phyloP scores from a whole-genome alignment of 2,113 vertebrate species.

The Neogale vison region DNA sequence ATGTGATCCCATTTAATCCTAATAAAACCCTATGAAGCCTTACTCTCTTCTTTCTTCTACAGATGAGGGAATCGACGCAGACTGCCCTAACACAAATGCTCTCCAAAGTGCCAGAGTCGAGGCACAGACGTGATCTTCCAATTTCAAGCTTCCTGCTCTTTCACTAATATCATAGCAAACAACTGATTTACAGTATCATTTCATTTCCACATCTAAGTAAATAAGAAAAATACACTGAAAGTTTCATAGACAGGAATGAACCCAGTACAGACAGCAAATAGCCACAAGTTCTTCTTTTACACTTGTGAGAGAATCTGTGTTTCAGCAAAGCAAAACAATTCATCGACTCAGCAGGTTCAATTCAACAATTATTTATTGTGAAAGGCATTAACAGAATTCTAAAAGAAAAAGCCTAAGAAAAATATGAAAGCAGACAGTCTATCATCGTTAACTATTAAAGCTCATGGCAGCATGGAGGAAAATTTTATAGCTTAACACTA shows the following conservation, averaged over 20 bases:
- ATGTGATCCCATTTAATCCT: neutral
- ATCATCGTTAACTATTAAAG: neutral
- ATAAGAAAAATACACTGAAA: neutral
- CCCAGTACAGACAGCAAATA: neutral
- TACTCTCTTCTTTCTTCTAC: neutral
- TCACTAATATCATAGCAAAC: neutral
- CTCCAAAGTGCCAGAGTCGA: neutral
- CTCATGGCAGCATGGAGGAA: neutral
- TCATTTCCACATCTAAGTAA: neutral
- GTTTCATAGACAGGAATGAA: neutral
- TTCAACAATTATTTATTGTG: neutral
- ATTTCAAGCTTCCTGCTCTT: neutral
- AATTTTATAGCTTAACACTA: neutral
- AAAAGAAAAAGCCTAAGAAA: neutral
- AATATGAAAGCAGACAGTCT: neutral
- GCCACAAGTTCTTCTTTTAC: neutral
- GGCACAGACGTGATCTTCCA: neutral
- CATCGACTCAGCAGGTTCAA: neutral
- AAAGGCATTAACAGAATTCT: slow-evolving; percentile 24
- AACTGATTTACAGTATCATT: neutral
- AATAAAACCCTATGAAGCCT: neutral
- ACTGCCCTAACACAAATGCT: neutral
- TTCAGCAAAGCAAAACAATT: slow-evolving; percentile 24
- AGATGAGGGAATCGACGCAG: neutral
- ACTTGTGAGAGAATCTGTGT: neutral